These are phyloP conservation scores for Verasper variegatus DNA, from an alignment of 2,113 vertebrate species.

Conservation along the genomic window DNA sequence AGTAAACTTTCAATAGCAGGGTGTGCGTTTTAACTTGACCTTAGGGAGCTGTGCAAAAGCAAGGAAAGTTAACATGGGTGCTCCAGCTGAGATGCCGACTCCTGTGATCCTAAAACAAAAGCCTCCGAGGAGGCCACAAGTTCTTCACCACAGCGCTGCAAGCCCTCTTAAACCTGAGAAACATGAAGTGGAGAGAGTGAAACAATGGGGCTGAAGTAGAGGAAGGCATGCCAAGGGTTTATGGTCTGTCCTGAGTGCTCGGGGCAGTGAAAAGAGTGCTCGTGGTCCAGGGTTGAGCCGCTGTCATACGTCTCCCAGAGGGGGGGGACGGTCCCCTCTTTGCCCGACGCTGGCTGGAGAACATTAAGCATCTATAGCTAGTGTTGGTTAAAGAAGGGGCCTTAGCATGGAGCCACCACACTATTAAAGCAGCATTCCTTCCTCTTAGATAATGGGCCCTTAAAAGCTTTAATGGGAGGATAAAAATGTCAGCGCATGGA, in stretches of 20 bases:
- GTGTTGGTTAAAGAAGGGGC: slow-evolving; percentile 72
- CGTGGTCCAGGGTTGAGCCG: slow-evolving; percentile 38
- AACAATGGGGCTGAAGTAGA: slow-evolving; percentile 71
- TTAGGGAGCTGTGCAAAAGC: slow-evolving; percentile 13
- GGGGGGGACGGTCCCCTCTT: slow-evolving; percentile 34
- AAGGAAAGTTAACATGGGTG: slow-evolving; percentile 34
- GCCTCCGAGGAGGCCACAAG: slow-evolving; percentile 50
- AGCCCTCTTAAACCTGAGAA: slow-evolving; percentile 60
- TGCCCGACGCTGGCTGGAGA: slow-evolving; percentile 41
- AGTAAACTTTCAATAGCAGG: slow-evolving; percentile 37
- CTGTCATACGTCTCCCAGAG: slow-evolving; percentile 44
- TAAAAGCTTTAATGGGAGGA: slow-evolving; percentile 83
- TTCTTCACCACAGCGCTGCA: slow-evolving; percentile 35
- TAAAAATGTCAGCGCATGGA: slow-evolving; percentile 83
- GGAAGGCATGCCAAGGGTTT: slow-evolving; percentile 75
- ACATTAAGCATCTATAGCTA: slow-evolving; percentile 58
- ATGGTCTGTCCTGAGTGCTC: slow-evolving; percentile 67
- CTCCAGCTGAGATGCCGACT: slow-evolving; percentile 25
- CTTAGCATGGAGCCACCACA: slow-evolving; percentile 73
- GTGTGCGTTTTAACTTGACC: slow-evolving; percentile 32
- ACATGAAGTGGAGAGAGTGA: slow-evolving; percentile 54
- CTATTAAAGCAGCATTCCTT: slow-evolving; percentile 84
- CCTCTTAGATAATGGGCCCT: slow-evolving; percentile 80
- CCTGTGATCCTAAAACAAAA: slow-evolving; percentile 64
- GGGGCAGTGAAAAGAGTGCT: slow-evolving; percentile 61